Evolutionary conservation across 1,140 invertebrate species (phyloP).

Genomic region (Glomeris maerens): DNA sequence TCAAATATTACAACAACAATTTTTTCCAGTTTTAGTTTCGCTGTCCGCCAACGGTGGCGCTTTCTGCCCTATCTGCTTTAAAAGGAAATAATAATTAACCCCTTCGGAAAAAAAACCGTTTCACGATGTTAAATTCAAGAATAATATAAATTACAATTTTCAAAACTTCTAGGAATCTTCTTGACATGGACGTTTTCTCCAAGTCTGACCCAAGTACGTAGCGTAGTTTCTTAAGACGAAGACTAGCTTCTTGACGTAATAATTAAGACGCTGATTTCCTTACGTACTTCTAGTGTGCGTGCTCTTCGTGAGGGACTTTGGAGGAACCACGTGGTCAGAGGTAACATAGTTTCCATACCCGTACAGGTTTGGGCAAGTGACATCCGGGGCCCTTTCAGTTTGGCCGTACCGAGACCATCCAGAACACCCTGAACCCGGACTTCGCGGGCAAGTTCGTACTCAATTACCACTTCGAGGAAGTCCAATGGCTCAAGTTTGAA

Average conservation of each 20-base stretch:
- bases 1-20: no score
- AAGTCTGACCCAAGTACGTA: not conserved
- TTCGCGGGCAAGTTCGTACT: conserved; percentile 38
- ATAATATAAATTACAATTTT: no score
- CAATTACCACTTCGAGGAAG: conserved; percentile 41
- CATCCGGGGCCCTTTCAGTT: conserved; percentile 13
- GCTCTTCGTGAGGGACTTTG: conserved; percentile 2
- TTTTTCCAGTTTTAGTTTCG: no score
- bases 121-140: no score
- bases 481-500: conserved; percentile 26
- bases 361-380: not conserved
- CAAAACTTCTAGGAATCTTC: conserved; percentile 4
- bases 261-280: not conserved
- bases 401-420: conserved; percentile 38
- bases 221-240: no score
- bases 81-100: no score
- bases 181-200: not conserved
- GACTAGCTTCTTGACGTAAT: no score
- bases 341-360: no score
- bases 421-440: conserved; percentile 39
- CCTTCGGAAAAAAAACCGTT: no score
- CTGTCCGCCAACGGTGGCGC: no score
- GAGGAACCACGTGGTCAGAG: not conserved
- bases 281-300: not conserved
- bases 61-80: no score